A percentile compares a stretch with the other conserved stretches of the same genome.
These are phyloP conservation scores for Paracentrotus lividus DNA, from an alignment of 53 echinoderm and acorn worm genomes.

Conservation along the genomic window DNA sequence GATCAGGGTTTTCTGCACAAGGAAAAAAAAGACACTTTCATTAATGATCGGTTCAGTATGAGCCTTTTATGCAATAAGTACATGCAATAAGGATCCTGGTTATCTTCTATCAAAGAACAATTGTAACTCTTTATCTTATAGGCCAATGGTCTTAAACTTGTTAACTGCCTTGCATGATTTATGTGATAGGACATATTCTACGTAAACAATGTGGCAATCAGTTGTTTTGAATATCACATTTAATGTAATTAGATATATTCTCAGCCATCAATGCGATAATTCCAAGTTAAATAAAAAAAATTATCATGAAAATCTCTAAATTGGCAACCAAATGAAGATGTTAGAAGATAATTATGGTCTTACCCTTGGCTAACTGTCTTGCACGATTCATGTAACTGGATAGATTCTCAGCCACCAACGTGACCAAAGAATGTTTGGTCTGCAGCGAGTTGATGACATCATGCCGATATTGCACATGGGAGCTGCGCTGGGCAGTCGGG, in stretches of 20 bases:
- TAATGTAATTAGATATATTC: slow-evolving; percentile 96
- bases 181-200: too few relatives aligned
- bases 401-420: slow-evolving; percentile 94
- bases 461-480: slow-evolving; percentile 97
- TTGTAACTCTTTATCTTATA: too few relatives aligned
- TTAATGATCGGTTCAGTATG: too few relatives aligned
- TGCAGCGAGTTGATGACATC: slow-evolving; percentile 98
- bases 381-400: slow-evolving; percentile 96
- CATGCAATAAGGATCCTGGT: too few relatives aligned
- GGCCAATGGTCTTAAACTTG: too few relatives aligned
- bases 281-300: too few relatives aligned
- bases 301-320: background rate
- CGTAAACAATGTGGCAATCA: too few relatives aligned
- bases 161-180: too few relatives aligned
- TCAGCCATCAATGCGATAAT: slow-evolving; percentile 95
- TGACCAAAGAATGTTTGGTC: slow-evolving; percentile 94
- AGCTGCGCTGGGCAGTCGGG: slow-evolving; percentile 93
- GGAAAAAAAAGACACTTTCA: background rate
- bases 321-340: background rate
- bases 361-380: slow-evolving; percentile 96
- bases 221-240: too few relatives aligned
- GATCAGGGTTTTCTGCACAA: slow-evolving; percentile 91
- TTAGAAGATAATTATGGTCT: background rate
- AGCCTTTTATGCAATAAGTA: too few relatives aligned
- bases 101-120: too few relatives aligned